Conservation (phyloP, 2,888 invertebrate genomes). For the Nymphalis urticae region DNA sequence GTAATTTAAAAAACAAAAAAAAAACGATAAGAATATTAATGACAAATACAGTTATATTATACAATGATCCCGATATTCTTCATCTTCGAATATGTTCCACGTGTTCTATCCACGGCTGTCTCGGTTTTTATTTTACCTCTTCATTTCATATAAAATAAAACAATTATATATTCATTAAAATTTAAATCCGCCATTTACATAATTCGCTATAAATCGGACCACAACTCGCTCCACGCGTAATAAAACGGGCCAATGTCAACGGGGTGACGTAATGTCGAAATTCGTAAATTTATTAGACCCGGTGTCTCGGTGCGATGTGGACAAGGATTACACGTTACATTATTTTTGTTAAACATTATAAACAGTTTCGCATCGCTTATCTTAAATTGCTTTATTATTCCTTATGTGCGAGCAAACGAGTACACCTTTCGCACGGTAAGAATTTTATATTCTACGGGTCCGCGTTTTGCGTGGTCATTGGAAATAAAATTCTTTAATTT, state of each 20-base stretch:
- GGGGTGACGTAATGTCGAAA: conserved; percentile 30
- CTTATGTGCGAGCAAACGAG: background rate
- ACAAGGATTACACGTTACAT: background rate
- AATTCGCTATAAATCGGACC: conserved; percentile 11
- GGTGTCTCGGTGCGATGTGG: background rate
- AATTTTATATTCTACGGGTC: background rate
- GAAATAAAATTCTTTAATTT: no score
- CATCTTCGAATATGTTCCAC: no score
- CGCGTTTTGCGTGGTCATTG: background rate
- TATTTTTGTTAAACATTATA: background rate
- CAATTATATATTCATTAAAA: no score
- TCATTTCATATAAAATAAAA: no score
- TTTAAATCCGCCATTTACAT: background rate
- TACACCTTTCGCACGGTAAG: background rate
- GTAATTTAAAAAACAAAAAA: no score
- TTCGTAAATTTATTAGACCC: conserved; percentile 17
- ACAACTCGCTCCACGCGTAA: conserved; percentile 14
- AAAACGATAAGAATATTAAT: no score
- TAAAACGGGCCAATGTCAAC: conserved; percentile 28
- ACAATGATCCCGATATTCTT: no score
- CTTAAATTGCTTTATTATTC: conserved; percentile 9
- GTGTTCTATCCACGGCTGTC: no score
- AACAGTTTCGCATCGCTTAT: background rate
- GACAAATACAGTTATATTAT: no score
- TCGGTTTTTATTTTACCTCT: no score